Evolutionary conservation across 2,888 invertebrate genomes (phyloP), one percentile per base, ranked within the genome.

Genomic region (Pollenia labialis): DNA sequence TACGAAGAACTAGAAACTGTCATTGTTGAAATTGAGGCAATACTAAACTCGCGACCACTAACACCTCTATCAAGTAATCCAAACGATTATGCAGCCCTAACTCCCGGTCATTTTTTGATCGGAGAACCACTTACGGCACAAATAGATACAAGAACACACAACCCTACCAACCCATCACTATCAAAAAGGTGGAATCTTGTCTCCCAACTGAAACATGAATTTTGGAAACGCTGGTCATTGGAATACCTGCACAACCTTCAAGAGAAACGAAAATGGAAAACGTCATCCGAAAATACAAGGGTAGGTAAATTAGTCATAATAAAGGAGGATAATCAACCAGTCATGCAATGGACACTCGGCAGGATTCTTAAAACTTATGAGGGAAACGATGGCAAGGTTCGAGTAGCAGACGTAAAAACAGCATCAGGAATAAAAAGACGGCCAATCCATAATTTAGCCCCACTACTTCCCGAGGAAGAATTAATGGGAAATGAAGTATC

Each of bases 1-100:
- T 58, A 74, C n/a, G 74, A 74, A 60, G 74, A 74, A 23, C 23
- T 74, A 9, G 74, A 74, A 56, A 74, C 46, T 8, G 48, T 74
- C 12, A 60, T 60, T 2, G 60, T 74, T 7, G 58, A 74, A 46
- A 58, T 60, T 8, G 60, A 60, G 48, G 32, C 58, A 23, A 74
- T 74, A 12, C 32, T 74, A 23, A 74, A 74, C 23, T 74, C 56
- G 42, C 32, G 58, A 54, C 16, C 16, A 54, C 54, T 54, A 6
- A 54, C 54, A 1, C 54, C 54, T 42, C 56, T 54, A 18, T 18
- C 54, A 16, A 54, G 54, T 54, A 18, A 54, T 54, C 54, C 16
- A 54, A 54, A 54, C 18, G 54, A 54, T 18, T 54, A 54, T 54
- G 16, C 54, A 54, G 18, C 16, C 18, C n/a, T 52, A n/a, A 52